Conservation (phyloP, 2,888 invertebrate species). For the Syrista parreyssii region DNA sequence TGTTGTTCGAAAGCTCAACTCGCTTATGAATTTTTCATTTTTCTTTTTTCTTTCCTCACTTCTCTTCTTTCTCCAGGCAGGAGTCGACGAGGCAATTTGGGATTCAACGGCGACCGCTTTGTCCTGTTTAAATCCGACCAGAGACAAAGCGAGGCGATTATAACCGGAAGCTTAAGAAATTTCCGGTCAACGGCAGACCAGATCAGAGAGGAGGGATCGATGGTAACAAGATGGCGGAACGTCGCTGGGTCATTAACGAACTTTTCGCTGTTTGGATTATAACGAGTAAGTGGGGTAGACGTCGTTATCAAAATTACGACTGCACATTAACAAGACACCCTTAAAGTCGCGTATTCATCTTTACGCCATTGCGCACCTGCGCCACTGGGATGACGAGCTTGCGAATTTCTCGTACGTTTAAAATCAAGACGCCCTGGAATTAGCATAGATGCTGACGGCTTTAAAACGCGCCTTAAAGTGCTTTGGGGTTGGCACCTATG, state of each 20-base stretch:
- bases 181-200: not conserved
- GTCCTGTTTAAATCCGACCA: not conserved
- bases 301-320: not conserved
- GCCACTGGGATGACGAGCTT: not conserved
- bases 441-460: not conserved
- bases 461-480: not conserved
- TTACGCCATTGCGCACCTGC: not conserved
- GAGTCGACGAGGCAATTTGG: not conserved
- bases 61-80: not conserved
- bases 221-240: not conserved
- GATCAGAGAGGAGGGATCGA: not conserved
- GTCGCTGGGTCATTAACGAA: not conserved
- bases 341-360: not conserved
- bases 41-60: not conserved
- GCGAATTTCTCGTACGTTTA: not conserved
- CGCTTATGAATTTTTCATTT: not conserved
- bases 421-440: not conserved
- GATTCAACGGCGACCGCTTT: not conserved
- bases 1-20: not conserved
- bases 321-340: not conserved
- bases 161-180: not conserved
- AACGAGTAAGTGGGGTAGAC: not conserved
- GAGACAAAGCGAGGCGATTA: not conserved
- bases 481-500: not conserved
- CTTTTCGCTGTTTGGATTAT: not conserved